These are phyloP conservation scores for Dendrolimus pini DNA, from an alignment of 2,888 invertebrate genomes.

Conservation along the genomic window DNA sequence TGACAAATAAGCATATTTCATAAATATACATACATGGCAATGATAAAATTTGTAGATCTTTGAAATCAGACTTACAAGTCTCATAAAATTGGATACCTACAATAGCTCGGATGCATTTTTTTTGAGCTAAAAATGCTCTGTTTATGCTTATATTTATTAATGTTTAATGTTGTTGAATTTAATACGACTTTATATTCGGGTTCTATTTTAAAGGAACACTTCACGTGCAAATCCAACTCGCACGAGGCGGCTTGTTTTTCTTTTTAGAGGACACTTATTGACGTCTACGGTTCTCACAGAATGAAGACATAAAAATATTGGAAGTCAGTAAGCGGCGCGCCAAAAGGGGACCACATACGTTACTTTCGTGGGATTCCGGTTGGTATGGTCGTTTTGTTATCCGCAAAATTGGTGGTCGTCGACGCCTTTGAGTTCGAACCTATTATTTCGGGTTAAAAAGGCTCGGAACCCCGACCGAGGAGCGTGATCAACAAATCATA, in stretches of 20 bases:
- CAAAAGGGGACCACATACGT: slow-evolving; percentile 68
- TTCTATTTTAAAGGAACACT: too few species aligned
- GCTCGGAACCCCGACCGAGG: slow-evolving; percentile 43
- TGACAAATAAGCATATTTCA: too few species aligned
- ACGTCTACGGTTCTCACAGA: slow-evolving; percentile 48
- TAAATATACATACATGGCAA: too few species aligned
- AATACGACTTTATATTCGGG: too few species aligned
- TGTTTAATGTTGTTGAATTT: too few species aligned
- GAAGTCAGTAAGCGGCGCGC: slow-evolving; percentile 50
- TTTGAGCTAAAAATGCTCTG: too few species aligned
- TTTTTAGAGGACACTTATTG: slow-evolving; percentile 28
- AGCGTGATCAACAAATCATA: slow-evolving; percentile 68
- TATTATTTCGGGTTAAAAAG: slow-evolving; percentile 62
- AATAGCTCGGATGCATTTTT: too few species aligned
- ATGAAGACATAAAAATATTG: slow-evolving; percentile 75
- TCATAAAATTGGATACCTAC: too few species aligned
- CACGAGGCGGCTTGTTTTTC: slow-evolving; percentile 30
- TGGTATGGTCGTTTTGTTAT: slow-evolving; percentile 42
- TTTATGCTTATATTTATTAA: too few species aligned
- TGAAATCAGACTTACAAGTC: too few species aligned
- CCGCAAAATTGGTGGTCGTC: slow-evolving; percentile 68
- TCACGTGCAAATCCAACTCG: too few species aligned
- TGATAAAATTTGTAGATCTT: too few species aligned
- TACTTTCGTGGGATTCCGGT: slow-evolving; percentile 20
- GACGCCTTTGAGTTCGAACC: slow-evolving; percentile 63